Evolutionary conservation across 2,888 invertebrate species (phyloP).

Genomic region (Macrophya alboannulata): DNA sequence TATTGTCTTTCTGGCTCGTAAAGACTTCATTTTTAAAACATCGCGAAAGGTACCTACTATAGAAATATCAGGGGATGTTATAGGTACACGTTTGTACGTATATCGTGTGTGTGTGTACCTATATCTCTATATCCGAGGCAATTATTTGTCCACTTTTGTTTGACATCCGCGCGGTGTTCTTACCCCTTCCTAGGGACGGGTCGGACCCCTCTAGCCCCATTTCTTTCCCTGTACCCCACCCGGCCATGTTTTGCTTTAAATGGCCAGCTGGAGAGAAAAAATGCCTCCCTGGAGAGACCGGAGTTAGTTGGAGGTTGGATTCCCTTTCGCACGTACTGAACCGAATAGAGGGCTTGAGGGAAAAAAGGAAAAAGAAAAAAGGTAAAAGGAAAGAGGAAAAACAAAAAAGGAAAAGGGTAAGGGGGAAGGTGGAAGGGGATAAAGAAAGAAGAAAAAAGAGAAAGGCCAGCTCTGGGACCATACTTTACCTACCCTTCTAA

Average conservation of each 20-base stretch:
- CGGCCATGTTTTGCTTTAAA: slow-evolving; percentile 52
- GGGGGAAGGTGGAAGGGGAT: neutral
- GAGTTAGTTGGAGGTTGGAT: slow-evolving; percentile 63
- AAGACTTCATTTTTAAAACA: neutral
- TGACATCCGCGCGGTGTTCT: slow-evolving; percentile 22
- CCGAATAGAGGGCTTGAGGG: slow-evolving; percentile 46
- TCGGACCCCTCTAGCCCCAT: slow-evolving; percentile 11
- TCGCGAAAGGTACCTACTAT: neutral
- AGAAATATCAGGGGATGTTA: neutral
- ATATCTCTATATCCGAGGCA: neutral
- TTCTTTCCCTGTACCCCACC: slow-evolving; percentile 7
- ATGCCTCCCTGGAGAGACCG: slow-evolving; percentile 57
- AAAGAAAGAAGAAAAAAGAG: slow-evolving; percentile 29
- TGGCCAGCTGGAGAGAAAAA: slow-evolving; percentile 57
- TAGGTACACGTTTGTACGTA: neutral
- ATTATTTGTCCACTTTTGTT: neutral
- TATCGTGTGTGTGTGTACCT: neutral
- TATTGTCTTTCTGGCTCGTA: neutral
- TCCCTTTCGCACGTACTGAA: slow-evolving; percentile 62
- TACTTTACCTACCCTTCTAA: slow-evolving; percentile 49
- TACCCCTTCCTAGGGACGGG: neutral
- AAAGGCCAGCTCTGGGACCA: slow-evolving; percentile 44
- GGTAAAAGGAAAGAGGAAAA: neutral
- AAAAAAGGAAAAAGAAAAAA: neutral
- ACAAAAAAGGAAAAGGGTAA: slow-evolving; percentile 19